Evolutionary conservation across 23 tunicate species (phyloP).

Genomic region (Clavelina lepadiformis): DNA sequence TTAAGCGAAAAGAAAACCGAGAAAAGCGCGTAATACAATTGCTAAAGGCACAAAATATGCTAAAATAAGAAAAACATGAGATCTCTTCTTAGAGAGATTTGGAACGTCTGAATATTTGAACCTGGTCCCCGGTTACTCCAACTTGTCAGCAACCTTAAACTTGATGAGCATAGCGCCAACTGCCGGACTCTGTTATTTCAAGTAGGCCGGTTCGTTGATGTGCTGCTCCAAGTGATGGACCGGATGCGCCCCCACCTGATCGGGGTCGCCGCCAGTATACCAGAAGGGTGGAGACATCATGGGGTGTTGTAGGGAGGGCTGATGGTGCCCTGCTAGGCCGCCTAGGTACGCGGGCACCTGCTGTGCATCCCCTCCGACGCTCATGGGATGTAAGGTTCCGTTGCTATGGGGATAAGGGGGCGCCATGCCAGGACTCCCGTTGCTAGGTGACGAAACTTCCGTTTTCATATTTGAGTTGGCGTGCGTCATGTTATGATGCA

Average conservation of each 20-base stretch:
- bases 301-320: constrained; percentile 42
- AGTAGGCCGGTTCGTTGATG: too few species aligned
- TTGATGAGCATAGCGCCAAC: too few species aligned
- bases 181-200: too few species aligned
- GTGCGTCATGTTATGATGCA: constrained; percentile 47
- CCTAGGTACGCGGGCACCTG: constrained; percentile 25
- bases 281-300: constrained; percentile 55
- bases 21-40: too few species aligned
- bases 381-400: constrained; percentile 6
- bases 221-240: constrained; percentile 45
- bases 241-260: constrained; percentile 25
- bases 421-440: constrained; percentile 44
- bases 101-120: too few species aligned
- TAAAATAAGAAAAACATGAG: too few species aligned
- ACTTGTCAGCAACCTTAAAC: too few species aligned
- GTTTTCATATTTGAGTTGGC: constrained; percentile 51
- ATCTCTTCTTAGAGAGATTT: too few species aligned
- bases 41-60: too few species aligned
- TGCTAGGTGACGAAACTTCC: constrained; percentile 74
- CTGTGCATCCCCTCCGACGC: constrained; percentile 15
- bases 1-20: too few species aligned
- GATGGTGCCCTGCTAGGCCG: constrained; percentile 22
- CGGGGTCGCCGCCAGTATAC: constrained; percentile 67
- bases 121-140: too few species aligned
- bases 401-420: constrained; percentile 43